phyloP scores from a whole-genome alignment of 2,888 invertebrate genomes.

The Octonoba sinensis region DNA sequence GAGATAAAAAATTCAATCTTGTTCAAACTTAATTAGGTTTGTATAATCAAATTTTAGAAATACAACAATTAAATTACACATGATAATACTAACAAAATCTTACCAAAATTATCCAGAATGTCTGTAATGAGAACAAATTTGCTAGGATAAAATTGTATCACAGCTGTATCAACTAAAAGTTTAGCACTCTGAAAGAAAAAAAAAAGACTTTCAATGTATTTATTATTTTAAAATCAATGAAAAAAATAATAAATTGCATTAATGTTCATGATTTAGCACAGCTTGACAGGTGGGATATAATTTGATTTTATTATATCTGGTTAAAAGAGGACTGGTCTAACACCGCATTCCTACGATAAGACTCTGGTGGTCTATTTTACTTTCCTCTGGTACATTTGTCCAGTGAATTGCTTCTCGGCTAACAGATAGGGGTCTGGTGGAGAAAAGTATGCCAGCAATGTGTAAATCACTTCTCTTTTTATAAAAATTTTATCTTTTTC shows the following conservation, averaged over 20 bases:
- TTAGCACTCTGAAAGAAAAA: slow-evolving; percentile 82
- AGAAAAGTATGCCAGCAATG: no score
- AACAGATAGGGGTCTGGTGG: no score
- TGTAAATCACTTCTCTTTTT: no score
- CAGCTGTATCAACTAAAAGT: slow-evolving; percentile 87
- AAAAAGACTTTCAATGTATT: background rate
- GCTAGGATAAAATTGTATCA: slow-evolving; percentile 96
- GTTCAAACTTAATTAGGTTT: background rate
- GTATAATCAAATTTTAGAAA: background rate
- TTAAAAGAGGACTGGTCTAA: no score
- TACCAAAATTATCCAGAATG: slow-evolving; percentile 89
- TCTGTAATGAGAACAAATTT: slow-evolving; percentile 97
- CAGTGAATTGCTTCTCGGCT: no score
- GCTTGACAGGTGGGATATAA: no score
- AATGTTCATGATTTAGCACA: no score
- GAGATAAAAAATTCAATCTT: background rate
- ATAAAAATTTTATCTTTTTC: no score
- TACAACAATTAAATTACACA: background rate
- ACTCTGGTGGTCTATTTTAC: no score
- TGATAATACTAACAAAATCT: slow-evolving; percentile 36
- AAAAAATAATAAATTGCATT: background rate
- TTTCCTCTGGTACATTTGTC: no score
- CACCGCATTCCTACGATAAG: no score
- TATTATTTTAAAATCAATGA: background rate
- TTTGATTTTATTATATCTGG: no score